phyloP scores from a whole-genome alignment of 2,888 invertebrate genomes.

The Cerceris rybyensis region DNA sequence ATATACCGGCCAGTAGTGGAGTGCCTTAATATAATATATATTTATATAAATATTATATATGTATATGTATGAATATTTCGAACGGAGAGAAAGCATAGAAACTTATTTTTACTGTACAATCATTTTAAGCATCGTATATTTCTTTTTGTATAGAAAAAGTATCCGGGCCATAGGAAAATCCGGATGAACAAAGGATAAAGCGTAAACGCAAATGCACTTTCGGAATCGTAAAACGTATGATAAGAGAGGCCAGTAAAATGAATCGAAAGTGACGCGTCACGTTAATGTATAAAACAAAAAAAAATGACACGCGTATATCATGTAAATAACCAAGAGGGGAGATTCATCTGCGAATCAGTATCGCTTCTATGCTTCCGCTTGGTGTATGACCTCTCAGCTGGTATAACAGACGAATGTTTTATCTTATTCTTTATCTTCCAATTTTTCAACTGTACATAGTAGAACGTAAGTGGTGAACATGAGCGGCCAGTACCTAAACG shows the following conservation, averaged over 20 bases:
- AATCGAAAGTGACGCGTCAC: conserved; percentile 19
- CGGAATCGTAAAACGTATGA: conserved; percentile 17
- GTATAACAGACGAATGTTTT: conserved; percentile 42
- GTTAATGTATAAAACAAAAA: conserved; percentile 17
- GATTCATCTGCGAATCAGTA: conserved; percentile 46
- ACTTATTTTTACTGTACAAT: conserved; percentile 9
- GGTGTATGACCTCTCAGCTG: conserved; percentile 56
- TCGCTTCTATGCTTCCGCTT: conserved; percentile 60
- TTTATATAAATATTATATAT: conserved; percentile 66
- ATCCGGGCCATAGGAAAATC: neutral
- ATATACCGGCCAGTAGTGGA: conserved; percentile 77
- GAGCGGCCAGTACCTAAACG: conserved; percentile 73
- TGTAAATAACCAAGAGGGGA: conserved; percentile 44
- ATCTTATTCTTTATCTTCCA: conserved; percentile 27
- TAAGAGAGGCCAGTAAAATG: conserved; percentile 52
- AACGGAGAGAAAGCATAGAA: conserved; percentile 23
- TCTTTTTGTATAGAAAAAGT: conserved; percentile 46
- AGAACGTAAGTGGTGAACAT: conserved; percentile 67
- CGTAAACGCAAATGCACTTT: conserved; percentile 22
- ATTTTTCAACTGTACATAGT: conserved; percentile 51
- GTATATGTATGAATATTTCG: conserved; percentile 61
- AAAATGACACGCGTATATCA: conserved; percentile 10
- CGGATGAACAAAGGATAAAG: neutral
- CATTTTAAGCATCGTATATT: conserved; percentile 25
- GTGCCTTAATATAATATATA: conserved; percentile 76